Evolutionary conservation across 2,888 invertebrate genomes (phyloP), one percentile per base, ranked within the genome.

Genomic region (Trachelus iudaicus): DNA sequence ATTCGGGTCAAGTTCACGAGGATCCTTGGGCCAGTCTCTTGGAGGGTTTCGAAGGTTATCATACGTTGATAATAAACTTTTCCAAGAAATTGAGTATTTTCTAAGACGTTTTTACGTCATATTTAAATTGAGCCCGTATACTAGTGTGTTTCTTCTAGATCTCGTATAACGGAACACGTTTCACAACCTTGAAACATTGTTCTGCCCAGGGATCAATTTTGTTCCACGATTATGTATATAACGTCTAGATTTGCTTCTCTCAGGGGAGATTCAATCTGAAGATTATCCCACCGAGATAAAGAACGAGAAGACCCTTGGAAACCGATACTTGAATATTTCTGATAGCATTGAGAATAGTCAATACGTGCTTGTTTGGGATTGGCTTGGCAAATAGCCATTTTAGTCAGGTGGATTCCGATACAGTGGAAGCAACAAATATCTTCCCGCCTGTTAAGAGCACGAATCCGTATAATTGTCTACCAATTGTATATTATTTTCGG

Each of bases 381-480:
- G 73, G 30, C 74, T 83, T 86, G 85, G 85, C 85, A 83, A 76
- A 71, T 15, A 80, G 86, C 86, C 83, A 86, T 75, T 75, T 75
- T 80, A 13, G 75, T 80, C 35, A 73, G 30, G 34, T 69, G 74
- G 75, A 78, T 78, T 56, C 56, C 23, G 56, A 23, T 56, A 56
- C 56, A 56, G 23, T 56, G 23, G 56, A 56, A 56, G 56, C 56
- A 56, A 56, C 56, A 56, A 56, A 56, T 56, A 56, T 23, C 9
- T 56, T 56, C 56, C 23, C 56, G 56, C 56, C 23, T 9, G 9
- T 23, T 23, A 56, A 56, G 23, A 23, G 23, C 56, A 40, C 40
- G 15, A 40, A 40, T 40, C 56, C 1, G 56, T 56, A 9, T 23
- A 23, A 56, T 56, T 23, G 0, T 15, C 23, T 56, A 56, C 2